Base-by-base conservation (phyloP, 2,113 vertebrate species). In the Platichthys stellatus region DNA sequence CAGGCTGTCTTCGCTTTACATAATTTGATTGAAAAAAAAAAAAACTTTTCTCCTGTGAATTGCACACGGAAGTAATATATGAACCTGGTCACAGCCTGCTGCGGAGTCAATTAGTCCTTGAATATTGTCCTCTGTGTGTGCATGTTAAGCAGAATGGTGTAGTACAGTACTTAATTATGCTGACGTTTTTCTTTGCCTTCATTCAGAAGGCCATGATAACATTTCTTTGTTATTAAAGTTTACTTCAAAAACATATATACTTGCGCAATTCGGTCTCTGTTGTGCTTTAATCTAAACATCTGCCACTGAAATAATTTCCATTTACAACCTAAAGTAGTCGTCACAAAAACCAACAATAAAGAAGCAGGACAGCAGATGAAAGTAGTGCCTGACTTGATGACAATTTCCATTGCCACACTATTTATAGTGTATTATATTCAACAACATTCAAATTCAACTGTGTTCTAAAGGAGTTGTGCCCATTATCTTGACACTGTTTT, bases 1-100 rank as follows among this genome's bases (percentile, higher is more conserved):
- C 21, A 14, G 77, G 83, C 76, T 76, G 78, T 63, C 54, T 82
- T 10, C 9, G 2, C n/a, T 64, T 17, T 72, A 68, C 64, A 63
- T 80, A 68, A 80, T 63, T 68, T 71, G 61, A 80, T 72, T 68
- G 7, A 14, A 59, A 47, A 60, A 26, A 60, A 26, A 20, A 35
- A 35, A 24, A 59, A 2, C 4, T 63, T 67, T 61, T 17, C 69
- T 68, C 73, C 18, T 18, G 61, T 68, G 66, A 71, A 57, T 31
- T 21, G 35, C 35, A 43, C n/a, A 40, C n/a, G 38, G 9, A 23
- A 59, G 47, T 1, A 40, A n/a, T 5, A 10, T 7, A 49, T 69
- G 76, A 66, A 56, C 12, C 23, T 65, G 56, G 20, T 59, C 63
- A 68, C 45, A 66, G 20, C 2, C 49, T 4, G 2, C 47, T 14